A percentile compares a stretch with the other conserved stretches of the same genome.
These are phyloP conservation scores for Odontamblyopus lacepedii DNA, from an alignment of 2,797 vertebrate species.

Conservation along the genomic window DNA sequence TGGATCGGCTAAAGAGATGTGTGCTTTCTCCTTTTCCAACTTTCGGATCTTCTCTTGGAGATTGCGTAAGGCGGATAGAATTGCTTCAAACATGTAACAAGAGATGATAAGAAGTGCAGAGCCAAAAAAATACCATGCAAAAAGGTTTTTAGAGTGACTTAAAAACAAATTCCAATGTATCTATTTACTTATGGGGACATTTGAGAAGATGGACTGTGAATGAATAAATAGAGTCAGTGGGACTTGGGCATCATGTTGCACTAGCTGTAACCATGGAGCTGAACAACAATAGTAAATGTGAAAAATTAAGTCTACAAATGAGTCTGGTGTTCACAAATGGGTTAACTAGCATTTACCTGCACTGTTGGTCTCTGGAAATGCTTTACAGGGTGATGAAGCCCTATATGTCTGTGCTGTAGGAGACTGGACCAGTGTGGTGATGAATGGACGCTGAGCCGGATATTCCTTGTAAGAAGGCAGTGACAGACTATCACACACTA, in stretches of 20 bases:
- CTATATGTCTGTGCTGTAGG: conserved; percentile 37
- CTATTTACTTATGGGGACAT: neutral
- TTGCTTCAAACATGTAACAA: conserved; percentile 70
- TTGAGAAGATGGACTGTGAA: conserved; percentile 25
- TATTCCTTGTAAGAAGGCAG: conserved; percentile 83
- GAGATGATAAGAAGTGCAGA: neutral
- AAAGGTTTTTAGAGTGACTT: neutral
- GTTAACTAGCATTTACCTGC: conserved; percentile 76
- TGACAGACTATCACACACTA: conserved; percentile 74
- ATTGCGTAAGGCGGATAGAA: conserved; percentile 92
- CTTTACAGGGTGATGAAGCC: conserved; percentile 75
- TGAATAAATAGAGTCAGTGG: conserved; percentile 40
- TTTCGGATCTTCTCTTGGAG: conserved; percentile 91
- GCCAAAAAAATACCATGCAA: neutral
- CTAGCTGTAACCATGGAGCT: conserved; percentile 70
- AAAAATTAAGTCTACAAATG: conserved; percentile 21
- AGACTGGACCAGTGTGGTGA: conserved; percentile 71
- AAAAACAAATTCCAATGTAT: neutral
- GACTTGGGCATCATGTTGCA: conserved; percentile 63
- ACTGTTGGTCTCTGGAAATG: conserved; percentile 91
- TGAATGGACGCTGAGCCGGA: conserved; percentile 82
- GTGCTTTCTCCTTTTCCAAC: conserved; percentile 86
- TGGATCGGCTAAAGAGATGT: conserved; percentile 75
- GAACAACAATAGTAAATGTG: conserved; percentile 40
- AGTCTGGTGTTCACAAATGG: conserved; percentile 10